These are phyloP conservation scores for Diploscapter pachys DNA, from an alignment of 1,140 invertebrate genomes.

Conservation along the genomic window DNA sequence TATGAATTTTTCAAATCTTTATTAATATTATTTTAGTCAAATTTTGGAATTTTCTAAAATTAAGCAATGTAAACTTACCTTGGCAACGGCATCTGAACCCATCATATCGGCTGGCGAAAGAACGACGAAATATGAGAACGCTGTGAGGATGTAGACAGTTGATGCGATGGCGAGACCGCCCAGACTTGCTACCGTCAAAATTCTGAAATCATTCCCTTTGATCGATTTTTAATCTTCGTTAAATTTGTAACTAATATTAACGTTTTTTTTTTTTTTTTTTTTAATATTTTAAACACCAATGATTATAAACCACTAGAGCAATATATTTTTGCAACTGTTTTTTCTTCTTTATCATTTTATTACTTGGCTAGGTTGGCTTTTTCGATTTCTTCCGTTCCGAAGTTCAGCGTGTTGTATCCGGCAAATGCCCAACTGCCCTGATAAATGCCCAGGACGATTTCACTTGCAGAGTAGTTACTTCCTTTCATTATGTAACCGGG, in stretches of 20 bases:
- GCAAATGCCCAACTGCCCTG: conserved; percentile 31
- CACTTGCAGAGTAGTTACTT: conserved; percentile 15
- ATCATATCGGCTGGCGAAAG: conserved; percentile 23
- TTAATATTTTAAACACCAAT: no score
- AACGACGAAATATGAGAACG: conserved; percentile 25
- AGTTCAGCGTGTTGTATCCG: conserved; percentile 28
- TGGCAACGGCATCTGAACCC: conserved; percentile 25
- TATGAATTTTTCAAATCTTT: not conserved
- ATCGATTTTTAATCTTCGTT: not conserved
- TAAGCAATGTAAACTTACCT: conserved; percentile 3
- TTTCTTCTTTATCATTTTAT: conserved; percentile 18
- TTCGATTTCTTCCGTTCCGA: conserved; percentile 26
- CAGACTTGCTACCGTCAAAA: conserved; percentile 11
- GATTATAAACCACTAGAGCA: not conserved
- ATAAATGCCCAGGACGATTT: conserved; percentile 27
- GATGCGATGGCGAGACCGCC: conserved; percentile 21
- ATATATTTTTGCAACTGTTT: not conserved
- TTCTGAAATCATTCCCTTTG: conserved; percentile 1
- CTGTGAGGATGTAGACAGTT: conserved; percentile 18
- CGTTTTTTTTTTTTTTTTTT: no score
- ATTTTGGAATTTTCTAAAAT: not conserved
- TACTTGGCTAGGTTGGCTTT: not conserved
- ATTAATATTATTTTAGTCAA: not conserved
- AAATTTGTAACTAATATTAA: not conserved
- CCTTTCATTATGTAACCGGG: not conserved